Conservation (phyloP, 2,888 invertebrate species). For the Drosophila subsilvestris region DNA sequence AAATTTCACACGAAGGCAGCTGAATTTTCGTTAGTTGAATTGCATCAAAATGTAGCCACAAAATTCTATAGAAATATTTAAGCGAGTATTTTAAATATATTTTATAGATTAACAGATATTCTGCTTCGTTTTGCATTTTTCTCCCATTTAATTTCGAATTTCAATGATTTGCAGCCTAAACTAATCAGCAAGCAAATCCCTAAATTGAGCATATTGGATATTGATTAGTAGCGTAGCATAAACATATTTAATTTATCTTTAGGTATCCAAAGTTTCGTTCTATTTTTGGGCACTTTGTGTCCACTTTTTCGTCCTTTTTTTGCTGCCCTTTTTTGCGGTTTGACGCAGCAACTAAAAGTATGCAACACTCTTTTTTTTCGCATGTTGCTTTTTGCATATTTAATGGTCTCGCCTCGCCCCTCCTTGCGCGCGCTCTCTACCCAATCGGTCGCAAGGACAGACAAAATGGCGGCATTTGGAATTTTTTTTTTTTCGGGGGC, state of each 20-base stretch:
- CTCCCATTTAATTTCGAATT: too few relatives aligned
- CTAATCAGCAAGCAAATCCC: neutral
- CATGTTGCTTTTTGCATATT: conserved; percentile 78
- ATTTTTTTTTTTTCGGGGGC: conserved; percentile 24
- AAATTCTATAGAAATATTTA: too few relatives aligned
- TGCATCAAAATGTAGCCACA: too few relatives aligned
- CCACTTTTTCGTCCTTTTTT: conserved; percentile 30
- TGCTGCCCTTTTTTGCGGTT: conserved; percentile 70
- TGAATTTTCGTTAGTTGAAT: too few relatives aligned
- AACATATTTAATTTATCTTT: neutral
- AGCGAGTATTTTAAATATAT: too few relatives aligned
- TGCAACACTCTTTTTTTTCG: conserved; percentile 74
- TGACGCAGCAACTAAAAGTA: conserved; percentile 77
- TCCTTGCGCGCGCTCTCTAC: conserved; percentile 1
- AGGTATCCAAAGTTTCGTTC: neutral
- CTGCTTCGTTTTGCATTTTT: neutral
- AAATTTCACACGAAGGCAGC: too few relatives aligned
- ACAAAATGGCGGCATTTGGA: conserved; percentile 68
- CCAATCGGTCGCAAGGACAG: conserved; percentile 49
- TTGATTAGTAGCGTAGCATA: too few relatives aligned
- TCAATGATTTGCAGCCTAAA: neutral
- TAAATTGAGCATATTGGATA: too few relatives aligned
- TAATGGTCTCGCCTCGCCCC: conserved; percentile 58
- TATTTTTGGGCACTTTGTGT: neutral
- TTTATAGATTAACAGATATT: neutral